Evolutionary conservation across 2,113 vertebrate genomes (phyloP).

Genomic region (Callocephalon fimbriatum): DNA sequence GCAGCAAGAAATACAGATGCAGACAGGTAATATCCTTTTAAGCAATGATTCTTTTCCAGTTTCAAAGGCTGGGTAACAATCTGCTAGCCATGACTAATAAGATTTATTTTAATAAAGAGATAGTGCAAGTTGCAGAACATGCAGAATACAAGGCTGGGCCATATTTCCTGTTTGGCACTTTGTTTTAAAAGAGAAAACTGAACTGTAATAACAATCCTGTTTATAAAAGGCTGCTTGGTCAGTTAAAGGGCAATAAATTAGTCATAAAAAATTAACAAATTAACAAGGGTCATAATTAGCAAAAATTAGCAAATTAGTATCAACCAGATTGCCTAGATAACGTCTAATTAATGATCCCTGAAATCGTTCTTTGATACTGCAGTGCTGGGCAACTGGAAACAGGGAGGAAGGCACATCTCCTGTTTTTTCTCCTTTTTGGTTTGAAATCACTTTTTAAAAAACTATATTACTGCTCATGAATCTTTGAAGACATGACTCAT

Average conservation of each 20-base stretch:
- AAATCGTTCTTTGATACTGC: background rate
- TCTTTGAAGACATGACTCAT: background rate
- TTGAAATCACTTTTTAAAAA: background rate
- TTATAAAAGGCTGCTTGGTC: conserved; percentile 3
- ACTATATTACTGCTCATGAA: background rate
- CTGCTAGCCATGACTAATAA: conserved; percentile 20
- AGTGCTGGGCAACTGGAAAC: background rate
- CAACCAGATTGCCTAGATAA: background rate
- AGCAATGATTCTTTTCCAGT: background rate
- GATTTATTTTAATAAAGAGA: background rate
- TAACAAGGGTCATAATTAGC: background rate
- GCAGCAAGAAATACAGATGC: background rate
- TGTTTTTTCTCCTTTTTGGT: background rate
- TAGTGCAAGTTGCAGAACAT: background rate
- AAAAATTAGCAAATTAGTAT: conserved; percentile 8
- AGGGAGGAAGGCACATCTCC: background rate
- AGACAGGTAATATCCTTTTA: conserved; percentile 11
- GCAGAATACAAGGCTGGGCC: background rate
- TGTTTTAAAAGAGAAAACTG: conserved; percentile 1
- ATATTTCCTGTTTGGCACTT: background rate
- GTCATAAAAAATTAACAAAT: conserved; percentile 22
- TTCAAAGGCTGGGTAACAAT: conserved; percentile 23
- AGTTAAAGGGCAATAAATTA: background rate
- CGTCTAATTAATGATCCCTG: conserved; percentile 21
- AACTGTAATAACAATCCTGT: background rate